phyloP scores from a whole-genome alignment of 1,140 invertebrate genomes.

The Saccostrea echinata region DNA sequence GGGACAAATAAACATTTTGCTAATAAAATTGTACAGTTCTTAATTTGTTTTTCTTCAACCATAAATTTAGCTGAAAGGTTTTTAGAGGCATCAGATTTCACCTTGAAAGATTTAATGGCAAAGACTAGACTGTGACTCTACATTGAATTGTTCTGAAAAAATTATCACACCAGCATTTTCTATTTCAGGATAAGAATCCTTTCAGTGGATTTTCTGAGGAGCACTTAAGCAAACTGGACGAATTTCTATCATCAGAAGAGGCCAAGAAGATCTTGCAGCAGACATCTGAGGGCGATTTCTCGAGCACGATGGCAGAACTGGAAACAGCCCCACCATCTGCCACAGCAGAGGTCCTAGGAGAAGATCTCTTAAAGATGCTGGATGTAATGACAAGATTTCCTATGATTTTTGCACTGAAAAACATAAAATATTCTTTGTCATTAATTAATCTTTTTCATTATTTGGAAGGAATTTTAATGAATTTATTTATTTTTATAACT shows the following conservation, averaged over 20 bases:
- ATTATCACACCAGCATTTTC: too few species aligned
- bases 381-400: conserved; percentile 17
- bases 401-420: not conserved
- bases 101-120: not conserved
- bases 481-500: too few species aligned
- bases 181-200: conserved; percentile 77
- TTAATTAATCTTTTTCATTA: not conserved
- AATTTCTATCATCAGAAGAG: conserved; percentile 83
- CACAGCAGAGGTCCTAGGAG: conserved; percentile 19
- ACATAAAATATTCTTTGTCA: not conserved
- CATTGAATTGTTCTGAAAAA: too few species aligned
- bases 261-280: conserved; percentile 83
- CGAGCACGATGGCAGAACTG: conserved; percentile 28
- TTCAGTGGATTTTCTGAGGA: conserved; percentile 84
- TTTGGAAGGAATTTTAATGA: too few species aligned
- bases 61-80: too few species aligned
- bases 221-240: conserved; percentile 82
- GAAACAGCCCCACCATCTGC: not conserved
- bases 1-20: too few species aligned
- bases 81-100: not conserved
- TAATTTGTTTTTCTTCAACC: too few species aligned
- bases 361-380: conserved; percentile 59
- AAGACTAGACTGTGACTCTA: not conserved
- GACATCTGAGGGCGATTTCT: conserved; percentile 71
- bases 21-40: too few species aligned